Evolutionary conservation across 2,113 vertebrate species (phyloP).

Genomic region (Alethe castanea): DNA sequence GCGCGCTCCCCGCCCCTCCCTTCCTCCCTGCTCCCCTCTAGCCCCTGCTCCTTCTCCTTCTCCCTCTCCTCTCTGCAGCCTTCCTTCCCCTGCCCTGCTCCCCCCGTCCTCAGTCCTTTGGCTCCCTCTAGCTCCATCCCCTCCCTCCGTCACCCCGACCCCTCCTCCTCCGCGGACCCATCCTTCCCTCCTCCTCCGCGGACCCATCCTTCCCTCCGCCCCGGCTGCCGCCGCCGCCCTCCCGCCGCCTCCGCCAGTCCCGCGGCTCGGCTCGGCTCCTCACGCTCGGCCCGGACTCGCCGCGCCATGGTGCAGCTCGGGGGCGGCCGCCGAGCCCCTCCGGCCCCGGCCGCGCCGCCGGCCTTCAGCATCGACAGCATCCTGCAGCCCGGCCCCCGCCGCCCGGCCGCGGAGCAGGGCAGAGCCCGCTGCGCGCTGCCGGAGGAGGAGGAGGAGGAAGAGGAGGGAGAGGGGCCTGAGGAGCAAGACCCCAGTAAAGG

Average conservation of each 20-base stretch:
- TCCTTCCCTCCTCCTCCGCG: not conserved
- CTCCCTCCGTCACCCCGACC: not conserved
- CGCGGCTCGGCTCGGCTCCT: not conserved
- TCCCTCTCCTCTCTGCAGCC: not conserved
- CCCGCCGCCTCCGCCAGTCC: not conserved
- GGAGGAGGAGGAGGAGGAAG: not conserved
- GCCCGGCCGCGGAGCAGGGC: not conserved
- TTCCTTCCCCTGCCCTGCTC: not conserved
- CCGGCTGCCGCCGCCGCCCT: not conserved
- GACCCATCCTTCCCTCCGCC: not conserved
- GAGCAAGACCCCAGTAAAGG: not conserved
- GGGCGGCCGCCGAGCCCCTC: not conserved
- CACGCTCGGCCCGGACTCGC: no score
- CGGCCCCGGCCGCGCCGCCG: not conserved
- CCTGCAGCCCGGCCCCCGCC: not conserved
- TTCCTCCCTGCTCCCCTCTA: not conserved
- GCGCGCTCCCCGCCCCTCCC: no score
- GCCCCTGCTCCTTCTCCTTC: not conserved
- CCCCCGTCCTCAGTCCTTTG: not conserved
- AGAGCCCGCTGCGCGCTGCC: not conserved
- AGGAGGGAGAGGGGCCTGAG: not conserved
- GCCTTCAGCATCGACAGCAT: conserved; percentile 61
- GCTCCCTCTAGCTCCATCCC: conserved; percentile 14
- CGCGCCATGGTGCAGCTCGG: not conserved
- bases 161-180: not conserved